A percentile compares a stretch with the other conserved stretches of the same genome.
These are phyloP conservation scores for Penaeus chinensis DNA, from an alignment of 1,140 invertebrate genomes.

Conservation along the genomic window DNA sequence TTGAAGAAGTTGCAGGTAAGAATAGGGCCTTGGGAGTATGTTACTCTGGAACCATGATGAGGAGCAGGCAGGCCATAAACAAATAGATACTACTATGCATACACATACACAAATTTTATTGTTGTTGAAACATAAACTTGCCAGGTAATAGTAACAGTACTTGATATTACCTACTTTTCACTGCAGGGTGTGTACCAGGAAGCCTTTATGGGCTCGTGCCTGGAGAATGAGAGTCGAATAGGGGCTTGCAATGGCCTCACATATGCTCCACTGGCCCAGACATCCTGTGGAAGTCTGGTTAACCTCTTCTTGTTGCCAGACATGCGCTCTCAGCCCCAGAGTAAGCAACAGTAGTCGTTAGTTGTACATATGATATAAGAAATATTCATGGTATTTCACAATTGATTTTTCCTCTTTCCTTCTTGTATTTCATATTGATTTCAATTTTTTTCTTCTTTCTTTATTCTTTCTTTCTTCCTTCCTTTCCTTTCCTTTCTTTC, in stretches of 20 bases:
- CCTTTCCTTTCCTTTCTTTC: background rate
- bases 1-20: conserved; percentile 77
- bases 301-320: conserved; percentile 81
- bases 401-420: background rate
- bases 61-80: background rate
- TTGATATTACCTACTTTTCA: conserved; percentile 33
- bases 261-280: conserved; percentile 71
- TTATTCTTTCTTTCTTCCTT: background rate
- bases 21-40: conserved; percentile 15
- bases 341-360: conserved; percentile 68
- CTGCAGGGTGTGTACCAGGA: conserved; percentile 74
- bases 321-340: conserved; percentile 70
- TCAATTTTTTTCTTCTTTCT: background rate
- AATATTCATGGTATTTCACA: background rate
- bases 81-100: too few relatives aligned
- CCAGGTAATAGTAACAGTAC: background rate
- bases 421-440: background rate
- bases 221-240: conserved; percentile 63
- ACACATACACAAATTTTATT: too few relatives aligned
- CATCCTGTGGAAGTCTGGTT: conserved; percentile 73
- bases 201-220: conserved; percentile 78
- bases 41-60: background rate
- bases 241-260: conserved; percentile 73
- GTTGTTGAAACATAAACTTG: too few relatives aligned
- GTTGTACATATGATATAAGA: background rate